Evolutionary conservation across 2,888 invertebrate species (phyloP), one percentile per base, ranked within the genome.

Genomic region (Lasioglossum zephyrum): DNA sequence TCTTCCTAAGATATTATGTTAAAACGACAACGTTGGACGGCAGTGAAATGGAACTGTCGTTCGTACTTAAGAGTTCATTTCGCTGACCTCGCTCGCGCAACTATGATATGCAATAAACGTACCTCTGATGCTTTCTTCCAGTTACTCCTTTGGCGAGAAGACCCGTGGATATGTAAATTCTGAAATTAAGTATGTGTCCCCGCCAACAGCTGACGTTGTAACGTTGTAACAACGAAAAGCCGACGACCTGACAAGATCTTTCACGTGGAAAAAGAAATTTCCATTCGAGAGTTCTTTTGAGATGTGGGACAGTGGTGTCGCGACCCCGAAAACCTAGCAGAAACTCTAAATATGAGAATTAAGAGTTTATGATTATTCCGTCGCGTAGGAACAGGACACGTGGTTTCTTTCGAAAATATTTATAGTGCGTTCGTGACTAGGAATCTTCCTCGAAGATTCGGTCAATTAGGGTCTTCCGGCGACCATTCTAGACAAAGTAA

Each of bases 71-170:
- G 60, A 31, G 75, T 60, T 70, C 75, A 72, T 82, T 26, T 74
- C 69, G 70, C 31, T 75, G 31, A 41, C 75, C 57, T 72, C 31
- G n/a, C 70, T 63, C 60, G 31, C 31, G 81, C 36, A 69, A 81
- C 73, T 53, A 60, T 49, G 60, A 41, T 41, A n/a, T 26, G 70
- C 63, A 63, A 82, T 83, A 76, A 83, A 82, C 53, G 82, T 76
- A 70, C 63, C 39, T 31, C 36, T 72, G 69, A 22, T 70, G 41
- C 72, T 82, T 82, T 63, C 57, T 63, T 75, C 31, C 72, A 4
- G 36, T 31, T 13, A n/a, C 72, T 72, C n/a, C 22, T 73, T 72
- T 39, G 31, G 9, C 63, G 41, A 44, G 53, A 16, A 72, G 26
- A n/a, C 4, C 13, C 11, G 75, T n/a, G 75, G n/a, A 3, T 22